Conservation (phyloP, 2,113 vertebrate species). For the Pangasianodon hypophthalmus region DNA sequence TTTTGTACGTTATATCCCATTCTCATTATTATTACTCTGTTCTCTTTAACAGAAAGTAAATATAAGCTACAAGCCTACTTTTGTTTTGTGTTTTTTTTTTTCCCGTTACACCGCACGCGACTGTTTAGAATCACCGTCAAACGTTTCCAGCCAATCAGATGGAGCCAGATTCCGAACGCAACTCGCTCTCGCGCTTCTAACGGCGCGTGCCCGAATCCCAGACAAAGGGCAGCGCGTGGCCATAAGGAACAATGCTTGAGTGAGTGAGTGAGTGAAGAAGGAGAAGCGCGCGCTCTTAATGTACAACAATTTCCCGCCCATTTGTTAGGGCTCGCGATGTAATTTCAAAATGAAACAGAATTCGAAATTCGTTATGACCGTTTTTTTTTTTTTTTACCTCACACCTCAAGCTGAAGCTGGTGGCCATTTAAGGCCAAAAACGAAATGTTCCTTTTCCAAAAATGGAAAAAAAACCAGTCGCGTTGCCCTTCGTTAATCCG, state of each 20-base stretch:
- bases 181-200: background rate
- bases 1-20: background rate
- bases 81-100: too few relatives aligned
- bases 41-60: background rate
- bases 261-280: background rate
- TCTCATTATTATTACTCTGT: background rate
- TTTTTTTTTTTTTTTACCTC: background rate
- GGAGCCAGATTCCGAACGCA: background rate
- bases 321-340: background rate
- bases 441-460: background rate
- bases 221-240: slow-evolving; percentile 48
- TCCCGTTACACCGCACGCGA: too few relatives aligned
- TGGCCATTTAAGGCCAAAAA: background rate
- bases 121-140: background rate
- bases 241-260: slow-evolving; percentile 25
- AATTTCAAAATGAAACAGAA: background rate
- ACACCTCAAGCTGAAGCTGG: background rate
- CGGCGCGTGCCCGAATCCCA: slow-evolving; percentile 29
- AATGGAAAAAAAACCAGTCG: background rate
- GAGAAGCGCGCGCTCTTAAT: slow-evolving; percentile 8
- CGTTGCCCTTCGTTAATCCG: background rate
- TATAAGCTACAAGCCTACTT: background rate
- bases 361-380: background rate
- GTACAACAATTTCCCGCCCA: slow-evolving; percentile 9
- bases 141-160: background rate